These are phyloP conservation scores for Mamestra brassicae DNA, from an alignment of 2,888 invertebrate genomes.

Conservation along the genomic window DNA sequence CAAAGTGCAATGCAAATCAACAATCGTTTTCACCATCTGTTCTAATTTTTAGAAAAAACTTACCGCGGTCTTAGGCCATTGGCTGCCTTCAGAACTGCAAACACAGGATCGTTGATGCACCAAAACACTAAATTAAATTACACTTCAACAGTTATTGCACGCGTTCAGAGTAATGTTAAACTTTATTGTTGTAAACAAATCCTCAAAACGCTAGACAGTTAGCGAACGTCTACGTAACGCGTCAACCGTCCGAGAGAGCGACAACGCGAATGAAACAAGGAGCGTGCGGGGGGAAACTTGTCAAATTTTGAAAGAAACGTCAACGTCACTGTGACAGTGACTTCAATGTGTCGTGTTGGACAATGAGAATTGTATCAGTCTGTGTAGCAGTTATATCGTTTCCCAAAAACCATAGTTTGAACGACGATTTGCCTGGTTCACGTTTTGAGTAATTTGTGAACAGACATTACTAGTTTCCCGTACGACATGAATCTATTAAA, in stretches of 20 bases:
- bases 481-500: too few species aligned
- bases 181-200: constrained; percentile 59
- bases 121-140: constrained; percentile 6
- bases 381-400: too few species aligned
- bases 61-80: constrained; percentile 49
- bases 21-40: constrained; percentile 47
- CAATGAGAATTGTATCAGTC: too few species aligned
- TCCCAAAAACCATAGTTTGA: too few species aligned
- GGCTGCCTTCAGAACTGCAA: constrained; percentile 5
- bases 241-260: neutral
- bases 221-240: neutral
- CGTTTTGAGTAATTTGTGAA: too few species aligned
- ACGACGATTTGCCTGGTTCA: too few species aligned
- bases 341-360: too few species aligned
- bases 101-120: neutral
- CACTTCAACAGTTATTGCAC: constrained; percentile 15
- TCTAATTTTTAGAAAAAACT: constrained; percentile 32
- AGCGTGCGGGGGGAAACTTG: too few species aligned
- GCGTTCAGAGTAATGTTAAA: constrained; percentile 15
- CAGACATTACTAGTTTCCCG: too few species aligned
- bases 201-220: constrained; percentile 12
- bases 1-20: constrained; percentile 34
- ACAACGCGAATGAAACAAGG: neutral
- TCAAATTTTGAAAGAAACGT: too few species aligned
- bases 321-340: too few species aligned